phyloP scores from a whole-genome alignment of 2,113 vertebrate species.

The Brienomyrus brachyistius region DNA sequence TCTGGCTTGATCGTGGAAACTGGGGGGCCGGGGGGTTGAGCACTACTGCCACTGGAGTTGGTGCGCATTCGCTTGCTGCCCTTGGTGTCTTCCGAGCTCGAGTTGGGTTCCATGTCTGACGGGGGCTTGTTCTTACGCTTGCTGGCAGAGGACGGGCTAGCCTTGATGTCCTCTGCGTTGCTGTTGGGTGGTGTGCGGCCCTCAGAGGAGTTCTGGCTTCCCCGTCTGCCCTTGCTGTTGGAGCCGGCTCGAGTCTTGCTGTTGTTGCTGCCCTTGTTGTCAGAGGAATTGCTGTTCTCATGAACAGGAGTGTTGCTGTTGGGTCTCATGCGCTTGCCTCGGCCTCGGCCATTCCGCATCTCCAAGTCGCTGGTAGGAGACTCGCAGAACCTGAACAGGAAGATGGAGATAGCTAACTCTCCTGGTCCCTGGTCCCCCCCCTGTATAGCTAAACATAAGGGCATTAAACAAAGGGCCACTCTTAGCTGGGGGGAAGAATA shows the following conservation, averaged over 20 bases:
- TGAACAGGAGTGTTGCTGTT: constrained; percentile 86
- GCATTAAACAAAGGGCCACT: background rate
- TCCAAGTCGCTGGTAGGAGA: constrained; percentile 96
- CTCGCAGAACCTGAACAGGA: constrained; percentile 82
- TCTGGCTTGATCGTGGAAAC: constrained; percentile 74
- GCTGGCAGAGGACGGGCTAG: constrained; percentile 83
- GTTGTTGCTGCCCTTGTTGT: constrained; percentile 82
- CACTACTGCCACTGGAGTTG: constrained; percentile 68
- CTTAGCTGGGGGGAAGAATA: background rate
- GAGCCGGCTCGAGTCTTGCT: constrained; percentile 88
- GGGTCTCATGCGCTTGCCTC: constrained; percentile 90
- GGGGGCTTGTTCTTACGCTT: constrained; percentile 92
- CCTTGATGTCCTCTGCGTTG: constrained; percentile 83
- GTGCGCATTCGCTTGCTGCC: constrained; percentile 95
- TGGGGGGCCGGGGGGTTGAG: constrained; percentile 46
- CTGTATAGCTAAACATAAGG: background rate
- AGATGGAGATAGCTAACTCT: background rate
- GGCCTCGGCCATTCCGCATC: constrained; percentile 90
- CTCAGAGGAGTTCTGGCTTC: constrained; percentile 91
- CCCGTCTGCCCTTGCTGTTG: constrained; percentile 90
- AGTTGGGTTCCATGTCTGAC: constrained; percentile 97
- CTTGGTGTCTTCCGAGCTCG: constrained; percentile 95
- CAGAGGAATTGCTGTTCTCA: constrained; percentile 75
- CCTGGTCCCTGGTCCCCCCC: background rate
- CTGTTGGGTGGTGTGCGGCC: constrained; percentile 78